Evolutionary conservation across 2,797 vertebrate genomes (phyloP).

Genomic region (Gadopsis marmoratus): DNA sequence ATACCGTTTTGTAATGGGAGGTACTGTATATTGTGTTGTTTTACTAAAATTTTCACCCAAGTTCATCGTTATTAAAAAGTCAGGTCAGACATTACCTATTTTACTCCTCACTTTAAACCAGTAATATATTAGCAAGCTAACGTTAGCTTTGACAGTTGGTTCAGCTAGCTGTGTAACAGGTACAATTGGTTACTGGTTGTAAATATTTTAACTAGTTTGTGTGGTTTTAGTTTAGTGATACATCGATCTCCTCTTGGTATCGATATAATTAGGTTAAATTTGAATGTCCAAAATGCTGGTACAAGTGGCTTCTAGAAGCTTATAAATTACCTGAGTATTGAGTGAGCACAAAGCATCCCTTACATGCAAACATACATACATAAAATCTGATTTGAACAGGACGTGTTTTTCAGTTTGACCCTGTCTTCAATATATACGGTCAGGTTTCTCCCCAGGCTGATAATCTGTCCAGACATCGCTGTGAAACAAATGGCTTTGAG

Average conservation of each 20-base stretch:
- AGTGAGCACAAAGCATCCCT: not conserved
- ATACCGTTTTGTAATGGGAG: not conserved
- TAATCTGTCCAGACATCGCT: constrained; percentile 41
- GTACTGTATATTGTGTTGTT: not conserved
- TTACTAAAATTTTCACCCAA: not conserved
- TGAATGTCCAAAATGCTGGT: not conserved
- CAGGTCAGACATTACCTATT: not conserved
- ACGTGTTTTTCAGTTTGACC: constrained; percentile 12
- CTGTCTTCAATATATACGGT: not conserved
- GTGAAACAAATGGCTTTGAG: constrained; percentile 23
- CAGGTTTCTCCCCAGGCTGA: not conserved
- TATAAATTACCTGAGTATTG: not conserved
- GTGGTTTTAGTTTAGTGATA: not conserved
- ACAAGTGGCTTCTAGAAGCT: not conserved
- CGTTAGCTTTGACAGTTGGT: not conserved
- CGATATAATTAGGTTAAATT: not conserved
- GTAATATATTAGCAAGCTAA: not conserved
- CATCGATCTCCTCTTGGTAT: not conserved
- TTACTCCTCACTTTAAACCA: not conserved
- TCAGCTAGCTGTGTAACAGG: not conserved
- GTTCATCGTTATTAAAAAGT: not conserved
- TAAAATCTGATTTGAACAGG: constrained; percentile 8
- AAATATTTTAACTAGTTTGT: not conserved
- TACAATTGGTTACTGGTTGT: not conserved
- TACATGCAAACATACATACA: not conserved